A percentile compares a stretch with the other conserved stretches of the same genome.
These are phyloP conservation scores for Leptobrachium ailaonicum DNA, from an alignment of 2,113 vertebrate species.

Conservation along the genomic window DNA sequence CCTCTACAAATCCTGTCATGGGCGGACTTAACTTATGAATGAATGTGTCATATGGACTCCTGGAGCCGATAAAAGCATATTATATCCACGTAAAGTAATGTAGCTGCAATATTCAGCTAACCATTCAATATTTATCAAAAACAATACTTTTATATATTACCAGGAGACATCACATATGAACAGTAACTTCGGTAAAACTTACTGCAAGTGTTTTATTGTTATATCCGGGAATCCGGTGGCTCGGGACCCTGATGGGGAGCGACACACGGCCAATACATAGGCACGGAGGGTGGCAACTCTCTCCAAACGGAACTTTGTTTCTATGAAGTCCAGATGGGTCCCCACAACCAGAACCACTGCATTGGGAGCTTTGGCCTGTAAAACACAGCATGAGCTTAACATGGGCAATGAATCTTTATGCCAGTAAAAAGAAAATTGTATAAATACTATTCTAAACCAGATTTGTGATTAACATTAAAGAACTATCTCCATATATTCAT, in stretches of 20 bases:
- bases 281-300: constrained; percentile 89
- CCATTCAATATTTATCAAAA: background rate
- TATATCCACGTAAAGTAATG: too few species aligned
- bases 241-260: constrained; percentile 86
- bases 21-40: too few species aligned
- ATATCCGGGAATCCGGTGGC: constrained; percentile 91
- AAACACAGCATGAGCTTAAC: background rate
- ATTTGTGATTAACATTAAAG: background rate
- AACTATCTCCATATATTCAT: too few species aligned
- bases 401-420: too few species aligned
- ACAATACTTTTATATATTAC: background rate
- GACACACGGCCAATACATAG: constrained; percentile 88
- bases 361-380: constrained; percentile 89
- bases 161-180: background rate
- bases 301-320: constrained; percentile 88
- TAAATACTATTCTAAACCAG: background rate
- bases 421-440: too few species aligned
- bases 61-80: too few species aligned
- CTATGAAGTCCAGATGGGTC: constrained; percentile 93
- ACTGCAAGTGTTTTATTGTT: constrained; percentile 91
- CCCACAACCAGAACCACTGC: constrained; percentile 91
- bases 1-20: too few species aligned
- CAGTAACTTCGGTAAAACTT: constrained; percentile 54
- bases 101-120: too few species aligned
- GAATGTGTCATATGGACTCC: too few species aligned